A percentile compares a stretch with the other conserved stretches of the same genome.
Conservation (phyloP, 2,888 invertebrate species). For the Trimorus sp. region DNA sequence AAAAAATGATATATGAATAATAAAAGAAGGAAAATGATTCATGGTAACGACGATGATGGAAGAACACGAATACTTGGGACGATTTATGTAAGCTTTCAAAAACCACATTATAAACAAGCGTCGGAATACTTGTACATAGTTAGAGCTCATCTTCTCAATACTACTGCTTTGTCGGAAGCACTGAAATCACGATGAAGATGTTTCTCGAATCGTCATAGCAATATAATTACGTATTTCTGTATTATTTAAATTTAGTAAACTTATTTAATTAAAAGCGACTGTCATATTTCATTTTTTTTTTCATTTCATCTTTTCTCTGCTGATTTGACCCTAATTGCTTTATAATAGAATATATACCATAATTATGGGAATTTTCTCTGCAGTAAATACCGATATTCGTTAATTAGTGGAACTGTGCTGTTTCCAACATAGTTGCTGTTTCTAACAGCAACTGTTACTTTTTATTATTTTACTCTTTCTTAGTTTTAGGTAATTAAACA, state of each 20-base stretch:
- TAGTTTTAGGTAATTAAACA: too few species aligned
- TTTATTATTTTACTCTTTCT: too few species aligned
- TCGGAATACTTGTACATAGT: constrained; percentile 64
- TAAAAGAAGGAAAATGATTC: constrained; percentile 24
- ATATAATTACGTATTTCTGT: constrained; percentile 77
- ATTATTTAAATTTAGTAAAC: constrained; percentile 76
- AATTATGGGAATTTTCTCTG: too few species aligned
- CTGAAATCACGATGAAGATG: constrained; percentile 74
- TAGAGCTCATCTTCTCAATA: constrained; percentile 65
- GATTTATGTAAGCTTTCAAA: constrained; percentile 62
- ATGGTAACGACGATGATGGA: constrained; percentile 31
- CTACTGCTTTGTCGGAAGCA: constrained; percentile 68
- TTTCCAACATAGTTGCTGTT: too few species aligned
- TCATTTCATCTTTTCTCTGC: constrained; percentile 10
- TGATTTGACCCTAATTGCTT: too few species aligned
- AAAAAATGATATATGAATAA: constrained; percentile 33
- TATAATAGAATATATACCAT: too few species aligned
- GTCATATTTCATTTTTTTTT: constrained; percentile 57
- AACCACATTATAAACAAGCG: constrained; percentile 57
- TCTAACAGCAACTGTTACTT: too few species aligned
- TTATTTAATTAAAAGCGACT: constrained; percentile 73
- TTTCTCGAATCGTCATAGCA: constrained; percentile 76
- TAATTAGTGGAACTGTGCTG: too few species aligned
- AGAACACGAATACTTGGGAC: constrained; percentile 51
- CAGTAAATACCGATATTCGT: too few species aligned